Percentiles rank a stretch among this genome's conserved stretches.
Evolutionary conservation across 2,888 invertebrate genomes (phyloP).

Genomic region (Lepas anatifera): DNA sequence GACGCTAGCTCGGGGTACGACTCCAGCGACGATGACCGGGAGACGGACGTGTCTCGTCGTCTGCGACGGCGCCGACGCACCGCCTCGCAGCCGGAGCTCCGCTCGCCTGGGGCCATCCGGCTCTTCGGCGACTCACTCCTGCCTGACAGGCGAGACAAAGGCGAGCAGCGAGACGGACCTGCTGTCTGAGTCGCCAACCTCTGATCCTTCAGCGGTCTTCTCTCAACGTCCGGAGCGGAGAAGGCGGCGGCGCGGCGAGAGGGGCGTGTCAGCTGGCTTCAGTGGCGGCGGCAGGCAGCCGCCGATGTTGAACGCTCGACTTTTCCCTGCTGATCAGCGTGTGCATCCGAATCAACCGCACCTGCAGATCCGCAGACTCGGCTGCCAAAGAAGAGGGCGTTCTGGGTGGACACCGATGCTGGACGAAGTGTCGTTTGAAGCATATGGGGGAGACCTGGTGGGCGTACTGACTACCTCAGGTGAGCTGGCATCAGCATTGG

Average conservation of each 20-base stretch:
- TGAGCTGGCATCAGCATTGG: constrained; percentile 26
- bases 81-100: constrained; percentile 28
- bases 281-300: constrained; percentile 26
- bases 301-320: constrained; percentile 30
- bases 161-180: constrained; percentile 75
- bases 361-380: constrained; percentile 47
- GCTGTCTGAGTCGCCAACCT: constrained; percentile 41
- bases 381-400: constrained; percentile 46
- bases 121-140: constrained; percentile 17
- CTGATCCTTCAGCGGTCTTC: constrained; percentile 6
- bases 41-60: constrained; percentile 18
- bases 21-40: constrained; percentile 56
- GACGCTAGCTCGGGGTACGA: constrained; percentile 88
- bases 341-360: constrained; percentile 32
- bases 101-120: background rate
- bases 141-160: constrained; percentile 30
- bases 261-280: constrained; percentile 19
- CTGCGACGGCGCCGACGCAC: constrained; percentile 24
- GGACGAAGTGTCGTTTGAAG: constrained; percentile 71
- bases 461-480: constrained; percentile 71
- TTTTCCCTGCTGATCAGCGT: constrained; percentile 29
- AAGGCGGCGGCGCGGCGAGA: constrained; percentile 19
- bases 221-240: background rate
- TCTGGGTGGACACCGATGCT: constrained; percentile 41
- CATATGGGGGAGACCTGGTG: constrained; percentile 77